These are phyloP conservation scores for Auanema sp. DNA, from an alignment of 2,888 invertebrate genomes.

Conservation along the genomic window DNA sequence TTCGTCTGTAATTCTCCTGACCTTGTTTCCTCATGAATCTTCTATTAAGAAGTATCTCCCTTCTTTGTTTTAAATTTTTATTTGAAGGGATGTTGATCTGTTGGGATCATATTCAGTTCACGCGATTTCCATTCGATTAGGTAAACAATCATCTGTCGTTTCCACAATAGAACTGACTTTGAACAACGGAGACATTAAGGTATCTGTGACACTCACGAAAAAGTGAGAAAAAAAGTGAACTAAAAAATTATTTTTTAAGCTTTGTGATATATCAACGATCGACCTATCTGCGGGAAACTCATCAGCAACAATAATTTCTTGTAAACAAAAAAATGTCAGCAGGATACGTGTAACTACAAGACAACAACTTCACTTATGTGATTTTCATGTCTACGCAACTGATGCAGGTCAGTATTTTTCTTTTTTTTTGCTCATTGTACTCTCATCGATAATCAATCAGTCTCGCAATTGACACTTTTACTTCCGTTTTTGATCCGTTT, in stretches of 20 bases:
- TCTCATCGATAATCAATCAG: neutral
- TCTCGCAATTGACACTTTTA: too few species aligned
- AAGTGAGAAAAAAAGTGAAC: neutral
- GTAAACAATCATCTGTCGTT: slow-evolving; percentile 33
- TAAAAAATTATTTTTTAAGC: slow-evolving; percentile 1
- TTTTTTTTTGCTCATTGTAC: neutral
- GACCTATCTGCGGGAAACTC: slow-evolving; percentile 27
- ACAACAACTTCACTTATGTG: slow-evolving; percentile 47
- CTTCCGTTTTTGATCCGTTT: too few species aligned
- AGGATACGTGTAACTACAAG: slow-evolving; percentile 38
- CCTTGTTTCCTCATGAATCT: too few species aligned
- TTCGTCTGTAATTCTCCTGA: too few species aligned
- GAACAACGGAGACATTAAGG: slow-evolving; percentile 31
- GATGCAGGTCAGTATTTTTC: slow-evolving; percentile 42
- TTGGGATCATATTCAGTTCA: slow-evolving; percentile 37
- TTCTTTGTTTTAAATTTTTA: too few species aligned
- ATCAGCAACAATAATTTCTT: slow-evolving; percentile 25
- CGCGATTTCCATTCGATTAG: slow-evolving; percentile 30
- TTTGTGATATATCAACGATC: slow-evolving; percentile 7
- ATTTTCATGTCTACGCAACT: slow-evolving; percentile 46
- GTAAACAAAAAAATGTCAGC: slow-evolving; percentile 29
- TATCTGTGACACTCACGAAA: slow-evolving; percentile 12
- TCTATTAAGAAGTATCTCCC: too few species aligned
- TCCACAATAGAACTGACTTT: slow-evolving; percentile 33
- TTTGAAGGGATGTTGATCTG: slow-evolving; percentile 43